Evolutionary conservation across 2,888 invertebrate genomes (phyloP), one percentile per base, ranked within the genome.

Genomic region (Hyalella azteca): DNA sequence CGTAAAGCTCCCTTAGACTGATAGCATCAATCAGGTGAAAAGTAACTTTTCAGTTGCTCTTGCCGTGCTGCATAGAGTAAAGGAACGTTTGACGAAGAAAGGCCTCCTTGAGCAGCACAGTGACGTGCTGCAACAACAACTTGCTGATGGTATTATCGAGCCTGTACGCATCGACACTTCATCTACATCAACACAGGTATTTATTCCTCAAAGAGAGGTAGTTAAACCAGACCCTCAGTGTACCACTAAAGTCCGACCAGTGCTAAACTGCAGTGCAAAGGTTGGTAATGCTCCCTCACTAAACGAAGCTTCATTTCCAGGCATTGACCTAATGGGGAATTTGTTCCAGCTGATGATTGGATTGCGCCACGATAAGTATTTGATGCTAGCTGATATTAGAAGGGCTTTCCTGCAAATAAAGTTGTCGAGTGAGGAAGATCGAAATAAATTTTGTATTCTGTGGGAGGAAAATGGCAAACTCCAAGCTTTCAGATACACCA

Each of bases 401-500:
- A 41, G 32, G 26, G 76, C 76, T n/a, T 76, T 76, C 11, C 36
- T 76, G 26, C 76, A 76, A 2, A 76, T 76, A n/a, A 48, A 45
- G 15, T 36, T 76, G 9, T 11, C 11, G 3, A 7, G 9, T 1
- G 48, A 76, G 22, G 48, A 5, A 40, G 76, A 76, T 22, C 13
- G 76, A 1, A 22, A 76, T 13, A 19, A 40, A 15, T 76, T 76
- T 26, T 45, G 45, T 26, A 49, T 76, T 22, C 22, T 48, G n/a
- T 76, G 76, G 76, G 9, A n/a, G 15, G 26, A 22, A 22, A 26
- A 11, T 0, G 48, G 39, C 5, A 19, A 66, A 29, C 39, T 66
- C 13, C n/a, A 36, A 19, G 41, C 48, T 22, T 76, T 26, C 26
- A n/a, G 76, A 3, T 76, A 45, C 13, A 45, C 45, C 1, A 49